Percentiles rank a stretch among this genome's conserved stretches.
These are phyloP conservation scores for Pristiophorus japonicus DNA, from an alignment of 2,113 vertebrate species.

Conservation along the genomic window DNA sequence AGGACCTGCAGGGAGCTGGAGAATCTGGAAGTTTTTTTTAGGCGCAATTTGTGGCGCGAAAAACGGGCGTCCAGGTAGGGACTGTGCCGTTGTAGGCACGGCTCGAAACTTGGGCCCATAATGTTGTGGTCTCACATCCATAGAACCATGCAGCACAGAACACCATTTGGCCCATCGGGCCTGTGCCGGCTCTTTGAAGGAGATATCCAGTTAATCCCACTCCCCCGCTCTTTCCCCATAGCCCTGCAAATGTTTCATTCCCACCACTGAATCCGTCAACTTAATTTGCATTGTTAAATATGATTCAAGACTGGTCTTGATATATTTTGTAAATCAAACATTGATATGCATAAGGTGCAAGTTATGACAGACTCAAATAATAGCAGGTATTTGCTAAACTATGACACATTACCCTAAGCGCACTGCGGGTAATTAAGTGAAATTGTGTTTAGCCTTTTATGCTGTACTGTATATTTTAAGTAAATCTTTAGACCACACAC, in stretches of 20 bases:
- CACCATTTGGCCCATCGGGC: not conserved
- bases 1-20: too few relatives aligned
- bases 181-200: not conserved
- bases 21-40: too few relatives aligned
- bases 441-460: not conserved
- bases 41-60: too few relatives aligned
- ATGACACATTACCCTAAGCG: not conserved
- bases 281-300: conserved; percentile 9
- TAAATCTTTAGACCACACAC: not conserved
- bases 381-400: not conserved
- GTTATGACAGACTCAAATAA: not conserved
- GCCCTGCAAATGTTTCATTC: not conserved
- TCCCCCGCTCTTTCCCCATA: not conserved
- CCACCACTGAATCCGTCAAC: not conserved
- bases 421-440: not conserved
- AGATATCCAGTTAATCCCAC: not conserved
- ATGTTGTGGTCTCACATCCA: not conserved
- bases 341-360: not conserved
- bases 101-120: too few relatives aligned
- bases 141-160: not conserved
- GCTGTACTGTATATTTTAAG: not conserved
- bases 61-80: too few relatives aligned
- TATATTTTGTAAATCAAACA: not conserved
- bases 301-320: not conserved
- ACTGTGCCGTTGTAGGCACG: too few relatives aligned